Base-by-base conservation (phyloP, 2,113 vertebrate species). In the Leptobrachium leishanense region DNA sequence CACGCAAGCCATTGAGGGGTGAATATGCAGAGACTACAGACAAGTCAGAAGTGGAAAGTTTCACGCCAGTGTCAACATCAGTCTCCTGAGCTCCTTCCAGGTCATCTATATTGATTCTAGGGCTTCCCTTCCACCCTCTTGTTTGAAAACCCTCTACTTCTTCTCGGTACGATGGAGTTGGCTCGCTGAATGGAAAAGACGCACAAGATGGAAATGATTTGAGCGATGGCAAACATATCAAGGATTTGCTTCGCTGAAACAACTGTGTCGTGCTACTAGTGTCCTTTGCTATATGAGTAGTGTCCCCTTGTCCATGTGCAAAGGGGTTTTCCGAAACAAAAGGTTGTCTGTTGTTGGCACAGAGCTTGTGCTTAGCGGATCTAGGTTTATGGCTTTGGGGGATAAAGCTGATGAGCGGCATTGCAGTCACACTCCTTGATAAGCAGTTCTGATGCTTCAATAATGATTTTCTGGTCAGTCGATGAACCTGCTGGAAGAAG, bases 11-110 rank as follows among this genome's bases (percentile, higher is more conserved):
- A 76, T 89, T 87, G 54, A 90, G 87, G n/a, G 87, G 89, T 3
- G 94, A 90, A 57, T 97, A 95, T 0, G 94, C 95, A 0, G 97
- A 99, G 75, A 97, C 93, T 74, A 96, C 95, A 0, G 95, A 94
- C 0, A 97, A 86, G 87, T 99, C 96, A 2, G 94, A 92, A 44
- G 90, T 88, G 9, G 87, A 91, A 0, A 97, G 89, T 57, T 88
- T 92, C 86, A 91, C 85, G 63, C 97, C 96, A 0, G 97, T 97
- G 89, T 98, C 96, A 66, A 98, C 96, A n/a, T 98, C 93, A 0
- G 97, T 98, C 90, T 98, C 97, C 84, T 95, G 94, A 0, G 93
- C 93, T 2, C 91, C 94, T 2, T 97, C 87, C 81, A 96, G 87
- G 12, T 94, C 88, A 1, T 96, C 94, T 15, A 95, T 82, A 1